Evolutionary conservation across 1,140 invertebrate genomes (phyloP), one percentile per base, ranked within the genome.

Genomic region (Drosophila erecta): DNA sequence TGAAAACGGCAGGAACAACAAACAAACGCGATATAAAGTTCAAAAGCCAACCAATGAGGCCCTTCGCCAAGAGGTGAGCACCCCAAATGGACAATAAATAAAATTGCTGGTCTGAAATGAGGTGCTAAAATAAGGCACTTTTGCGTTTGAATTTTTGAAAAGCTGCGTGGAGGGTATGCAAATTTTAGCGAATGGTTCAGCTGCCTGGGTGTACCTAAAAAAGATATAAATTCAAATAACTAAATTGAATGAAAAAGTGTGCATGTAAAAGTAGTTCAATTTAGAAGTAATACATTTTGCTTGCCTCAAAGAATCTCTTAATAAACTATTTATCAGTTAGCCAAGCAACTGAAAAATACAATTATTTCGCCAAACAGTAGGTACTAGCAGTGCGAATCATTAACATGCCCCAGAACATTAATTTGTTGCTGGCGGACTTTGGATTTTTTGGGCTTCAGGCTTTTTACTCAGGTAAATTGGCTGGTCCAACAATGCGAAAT

Each of bases 1-100:
- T 47, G 47, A 51, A 40, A 54, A 70, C 44, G 24, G 27, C 35
- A 35, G n/a, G 15, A 73, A 60, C 47, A 71, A 53, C 70, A 66
- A 59, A 57, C 8, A 59, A 69, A 59, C n/a, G 27, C 24, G 55
- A 62, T 66, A 55, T 44, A 66, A 71, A 77, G 66, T 77, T 66
- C 53, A 66, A 81, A 81, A 58, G 57, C 49, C 59, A 64, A 15
- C 30, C 7, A 30, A 20, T 20, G 20, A 50, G 44, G n/a, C 11
- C 17, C 35, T 22, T 40, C 24, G 22, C 15, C 10, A 33, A 61
- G 64, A 43, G 30, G 56, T 30, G 54, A 49, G 59, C 40, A 57
- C 17, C 61, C n/a, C 54, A 72, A 65, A 65, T 55, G 54, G 54
- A 79, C 43, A 79, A 54, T 66, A 79, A 79, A 79, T 78, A 75